Conservation (phyloP, 1,140 invertebrate species). For the Elymnias hypermnestra region DNA sequence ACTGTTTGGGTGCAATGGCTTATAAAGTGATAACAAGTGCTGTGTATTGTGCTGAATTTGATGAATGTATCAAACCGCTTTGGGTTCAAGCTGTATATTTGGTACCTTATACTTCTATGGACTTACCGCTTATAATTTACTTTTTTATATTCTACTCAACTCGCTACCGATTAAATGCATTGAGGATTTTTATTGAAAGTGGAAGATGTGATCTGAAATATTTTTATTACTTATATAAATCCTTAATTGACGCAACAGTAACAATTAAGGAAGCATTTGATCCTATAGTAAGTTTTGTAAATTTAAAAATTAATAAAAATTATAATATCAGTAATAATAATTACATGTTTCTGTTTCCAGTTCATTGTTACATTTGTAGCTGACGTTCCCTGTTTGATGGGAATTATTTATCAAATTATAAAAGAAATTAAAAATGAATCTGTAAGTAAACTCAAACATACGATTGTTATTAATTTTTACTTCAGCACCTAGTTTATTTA, state of each 20-base stretch:
- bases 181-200: background rate
- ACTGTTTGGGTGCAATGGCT: background rate
- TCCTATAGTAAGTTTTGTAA: constrained; percentile 5
- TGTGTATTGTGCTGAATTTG: background rate
- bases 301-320: background rate
- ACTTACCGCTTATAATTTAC: background rate
- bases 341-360: constrained; percentile 1
- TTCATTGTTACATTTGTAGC: background rate
- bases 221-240: constrained; percentile 6
- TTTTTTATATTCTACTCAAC: constrained; percentile 4
- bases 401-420: background rate
- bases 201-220: background rate
- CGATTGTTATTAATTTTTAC: too few relatives aligned
- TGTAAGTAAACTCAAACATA: background rate
- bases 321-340: background rate
- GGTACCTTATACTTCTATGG: background rate
- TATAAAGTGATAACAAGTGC: background rate
- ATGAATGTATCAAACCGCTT: background rate
- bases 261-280: background rate
- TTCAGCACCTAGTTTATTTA: too few relatives aligned
- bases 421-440: background rate
- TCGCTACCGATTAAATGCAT: background rate
- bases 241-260: constrained; percentile 7
- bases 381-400: background rate
- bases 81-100: background rate